Conservation (phyloP, 2,113 vertebrate genomes). For the Hyla sarda region DNA sequence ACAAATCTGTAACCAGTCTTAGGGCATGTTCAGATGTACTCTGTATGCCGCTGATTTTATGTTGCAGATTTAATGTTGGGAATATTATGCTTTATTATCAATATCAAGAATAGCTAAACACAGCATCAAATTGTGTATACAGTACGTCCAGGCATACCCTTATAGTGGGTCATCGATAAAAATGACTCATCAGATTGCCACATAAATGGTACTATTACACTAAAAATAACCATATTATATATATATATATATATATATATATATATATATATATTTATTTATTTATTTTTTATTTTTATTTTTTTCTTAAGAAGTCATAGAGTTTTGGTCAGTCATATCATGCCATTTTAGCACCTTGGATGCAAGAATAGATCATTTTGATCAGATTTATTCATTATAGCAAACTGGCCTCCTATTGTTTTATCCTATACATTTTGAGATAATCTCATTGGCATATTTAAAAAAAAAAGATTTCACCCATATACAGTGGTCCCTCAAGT, state of each 20-base stretch:
- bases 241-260: too few species aligned
- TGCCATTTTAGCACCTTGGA: not conserved
- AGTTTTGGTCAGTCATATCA: not conserved
- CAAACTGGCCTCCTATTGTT: not conserved
- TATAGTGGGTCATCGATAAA: not conserved
- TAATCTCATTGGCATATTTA: not conserved
- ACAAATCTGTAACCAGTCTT: not conserved
- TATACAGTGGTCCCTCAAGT: not conserved
- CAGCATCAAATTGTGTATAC: too few species aligned
- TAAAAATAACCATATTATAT: not conserved
- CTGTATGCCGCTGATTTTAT: too few species aligned
- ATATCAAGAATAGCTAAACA: too few species aligned
- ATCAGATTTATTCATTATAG: not conserved
- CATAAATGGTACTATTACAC: too few species aligned
- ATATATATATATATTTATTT: too few species aligned
- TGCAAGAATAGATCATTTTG: not conserved
- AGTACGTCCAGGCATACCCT: too few species aligned
- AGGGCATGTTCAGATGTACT: too few species aligned
- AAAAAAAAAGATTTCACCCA: not conserved
- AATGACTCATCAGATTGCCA: not conserved
- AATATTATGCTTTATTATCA: too few species aligned
- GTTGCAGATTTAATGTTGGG: too few species aligned
- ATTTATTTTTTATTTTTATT: not conserved
- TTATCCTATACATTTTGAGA: too few species aligned
- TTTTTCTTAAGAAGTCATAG: not conserved